A percentile compares a stretch with the other conserved stretches of the same genome.
Conservation (phyloP, 2,888 invertebrate species). For the Monopis laevigella region DNA sequence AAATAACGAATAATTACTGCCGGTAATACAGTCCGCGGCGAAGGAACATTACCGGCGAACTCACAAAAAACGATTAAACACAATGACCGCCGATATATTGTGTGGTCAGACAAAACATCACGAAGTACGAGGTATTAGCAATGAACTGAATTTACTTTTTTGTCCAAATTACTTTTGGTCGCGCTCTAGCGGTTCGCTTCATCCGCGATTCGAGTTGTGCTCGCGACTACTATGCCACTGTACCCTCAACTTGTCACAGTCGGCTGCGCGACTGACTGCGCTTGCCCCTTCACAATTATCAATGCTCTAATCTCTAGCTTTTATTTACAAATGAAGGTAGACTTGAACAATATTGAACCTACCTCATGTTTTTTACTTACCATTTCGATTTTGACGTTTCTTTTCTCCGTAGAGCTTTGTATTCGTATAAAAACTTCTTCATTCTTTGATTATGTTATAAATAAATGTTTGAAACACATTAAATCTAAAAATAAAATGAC, state of each 20-base stretch:
- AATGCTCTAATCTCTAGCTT: constrained; percentile 6
- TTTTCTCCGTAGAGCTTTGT: constrained; percentile 40
- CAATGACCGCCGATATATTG: constrained; percentile 62
- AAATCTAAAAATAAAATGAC: no score
- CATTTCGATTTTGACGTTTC: constrained; percentile 29
- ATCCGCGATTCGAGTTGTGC: constrained; percentile 40
- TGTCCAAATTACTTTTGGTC: constrained; percentile 64
- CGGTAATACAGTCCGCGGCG: no score
- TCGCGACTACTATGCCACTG: constrained; percentile 21
- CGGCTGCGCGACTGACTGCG: constrained; percentile 25
- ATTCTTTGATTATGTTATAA: no score
- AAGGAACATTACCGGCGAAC: constrained; percentile 33
- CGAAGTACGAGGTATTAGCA: constrained; percentile 58
- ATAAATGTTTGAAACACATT: no score
- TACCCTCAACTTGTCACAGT: constrained; percentile 31
- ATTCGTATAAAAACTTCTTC: constrained; percentile 55
- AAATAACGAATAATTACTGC: no score
- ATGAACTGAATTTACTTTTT: constrained; percentile 64
- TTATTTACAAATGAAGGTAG: background rate
- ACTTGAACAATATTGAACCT: background rate
- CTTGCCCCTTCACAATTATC: constrained; percentile 10
- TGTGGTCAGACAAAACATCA: constrained; percentile 65
- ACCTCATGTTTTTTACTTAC: constrained; percentile 21
- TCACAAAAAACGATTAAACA: constrained; percentile 55
- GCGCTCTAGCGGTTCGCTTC: constrained; percentile 62